phyloP scores from a whole-genome alignment of 2,888 invertebrate genomes.

The Pardosa pseudoannulata region DNA sequence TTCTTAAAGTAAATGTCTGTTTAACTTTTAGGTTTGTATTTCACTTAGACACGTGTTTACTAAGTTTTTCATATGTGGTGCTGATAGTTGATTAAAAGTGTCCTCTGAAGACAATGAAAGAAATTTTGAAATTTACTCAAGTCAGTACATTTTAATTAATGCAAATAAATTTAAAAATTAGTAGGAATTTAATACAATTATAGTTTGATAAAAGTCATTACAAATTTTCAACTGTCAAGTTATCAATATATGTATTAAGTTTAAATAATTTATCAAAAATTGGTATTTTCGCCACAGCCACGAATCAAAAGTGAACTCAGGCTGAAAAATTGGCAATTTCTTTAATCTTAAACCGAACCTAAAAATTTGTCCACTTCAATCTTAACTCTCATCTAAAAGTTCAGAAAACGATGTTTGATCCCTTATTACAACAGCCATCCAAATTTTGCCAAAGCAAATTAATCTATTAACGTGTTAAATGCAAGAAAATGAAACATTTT shows the following conservation, averaged over 20 bases:
- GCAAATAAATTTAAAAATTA: background rate
- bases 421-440: too few relatives aligned
- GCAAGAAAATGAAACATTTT: too few relatives aligned
- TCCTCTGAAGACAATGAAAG: background rate
- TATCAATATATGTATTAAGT: background rate
- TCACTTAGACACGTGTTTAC: background rate
- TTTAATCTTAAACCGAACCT: too few relatives aligned
- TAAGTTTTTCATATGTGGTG: background rate
- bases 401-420: too few relatives aligned
- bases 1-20: background rate
- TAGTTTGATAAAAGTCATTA: background rate
- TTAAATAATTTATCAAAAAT: background rate
- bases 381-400: too few relatives aligned
- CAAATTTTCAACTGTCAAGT: background rate
- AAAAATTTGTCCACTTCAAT: too few relatives aligned
- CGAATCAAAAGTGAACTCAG: background rate
- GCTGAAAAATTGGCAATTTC: background rate
- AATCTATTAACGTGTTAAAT: too few relatives aligned
- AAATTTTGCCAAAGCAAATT: too few relatives aligned
- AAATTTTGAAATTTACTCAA: background rate
- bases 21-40: too few relatives aligned
- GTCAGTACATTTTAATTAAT: background rate
- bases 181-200: background rate
- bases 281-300: background rate
- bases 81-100: constrained; percentile 2